Evolutionary conservation across 2,888 invertebrate genomes (phyloP), one percentile per base, ranked within the genome.

Genomic region (Drosophila buzzatii): DNA sequence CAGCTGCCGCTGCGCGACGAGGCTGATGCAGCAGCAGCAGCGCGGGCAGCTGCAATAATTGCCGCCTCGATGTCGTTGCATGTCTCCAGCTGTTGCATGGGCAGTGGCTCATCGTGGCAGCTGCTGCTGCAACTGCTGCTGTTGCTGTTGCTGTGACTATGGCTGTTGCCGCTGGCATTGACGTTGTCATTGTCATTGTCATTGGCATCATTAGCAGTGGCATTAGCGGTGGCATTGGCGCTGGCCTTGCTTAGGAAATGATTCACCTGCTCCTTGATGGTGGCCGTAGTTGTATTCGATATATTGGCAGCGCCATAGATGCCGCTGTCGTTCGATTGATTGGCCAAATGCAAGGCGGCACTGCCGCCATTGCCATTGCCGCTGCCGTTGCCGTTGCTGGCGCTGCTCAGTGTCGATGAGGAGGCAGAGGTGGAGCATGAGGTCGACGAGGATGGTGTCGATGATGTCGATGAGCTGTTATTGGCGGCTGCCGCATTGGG

Each of bases 41-140:
- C 92, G 27, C 92, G 91, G 9, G 92, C 92, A 9, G 91, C 91
- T 18, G 92, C 92, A 63, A 92, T 90, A 37, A 92, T 92, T 59
- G 91, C 92, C 55, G 91, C 74, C 76, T 92, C 92, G 77, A 92
- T 93, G 58, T 92, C 92, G 72, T 92, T 91, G 74, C 92, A 92
- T 3, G 93, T 92, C 71, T 92, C 92, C 51, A 92, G 73, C 68
- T 92, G 92, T 55, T 91, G 90, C 64, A 81, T 70, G 39, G 85
- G 68, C 27, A 61, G 66, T 55, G 71, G 68, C 31, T 85, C 86
- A 16, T 84, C 89, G 20, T 63, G 64, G 2, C 41, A 81, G 74
- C 73, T 81, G 69, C 73, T 81, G 69, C 52, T 67, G 60, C 67
- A 58, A 52, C 63, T 58, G 58, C 49, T 65, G 55, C 58, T 74